Percentiles rank a stretch among this genome's conserved stretches.
These are phyloP conservation scores for Rhysida immarginata DNA, from an alignment of 1,140 invertebrate genomes.

Conservation along the genomic window DNA sequence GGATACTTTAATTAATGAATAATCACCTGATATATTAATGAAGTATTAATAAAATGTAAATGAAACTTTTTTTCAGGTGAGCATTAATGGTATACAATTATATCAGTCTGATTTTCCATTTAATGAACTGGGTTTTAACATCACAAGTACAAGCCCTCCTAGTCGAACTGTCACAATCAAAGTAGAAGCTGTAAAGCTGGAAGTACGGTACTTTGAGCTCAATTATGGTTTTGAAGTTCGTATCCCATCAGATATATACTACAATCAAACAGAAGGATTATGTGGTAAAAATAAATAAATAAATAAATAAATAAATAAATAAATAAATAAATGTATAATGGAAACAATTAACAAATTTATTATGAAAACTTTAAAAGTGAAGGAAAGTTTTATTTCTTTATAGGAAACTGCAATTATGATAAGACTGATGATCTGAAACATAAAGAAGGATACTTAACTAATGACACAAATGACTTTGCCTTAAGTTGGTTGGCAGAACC, in stretches of 20 bases:
- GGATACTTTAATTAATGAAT: too few species aligned
- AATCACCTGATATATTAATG: too few species aligned
- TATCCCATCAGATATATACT: conserved; percentile 52
- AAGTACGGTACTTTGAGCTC: conserved; percentile 23
- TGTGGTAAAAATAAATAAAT: conserved; percentile 55
- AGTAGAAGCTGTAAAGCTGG: conserved; percentile 20
- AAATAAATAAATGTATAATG: too few species aligned
- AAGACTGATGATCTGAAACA: conserved; percentile 44
- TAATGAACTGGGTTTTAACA: conserved; percentile 12
- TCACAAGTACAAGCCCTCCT: conserved; percentile 12
- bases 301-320: too few species aligned
- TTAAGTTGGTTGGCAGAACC: conserved; percentile 42
- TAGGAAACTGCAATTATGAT: conserved; percentile 47
- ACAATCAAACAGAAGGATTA: conserved; percentile 52
- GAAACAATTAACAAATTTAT: too few species aligned
- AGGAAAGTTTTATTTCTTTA: background rate
- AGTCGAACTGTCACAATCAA: conserved; percentile 16
- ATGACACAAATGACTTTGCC: conserved; percentile 38
- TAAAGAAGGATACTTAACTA: conserved; percentile 32
- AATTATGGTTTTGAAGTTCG: conserved; percentile 40
- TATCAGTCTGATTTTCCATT: conserved; percentile 10
- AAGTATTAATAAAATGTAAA: too few species aligned
- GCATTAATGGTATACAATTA: conserved; percentile 6
- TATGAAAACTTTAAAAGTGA: too few species aligned
- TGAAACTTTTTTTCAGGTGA: background rate